Evolutionary conservation across 2,797 vertebrate genomes (phyloP), one percentile per base, ranked within the genome.

Genomic region (Platyrinchus mystaceus): DNA sequence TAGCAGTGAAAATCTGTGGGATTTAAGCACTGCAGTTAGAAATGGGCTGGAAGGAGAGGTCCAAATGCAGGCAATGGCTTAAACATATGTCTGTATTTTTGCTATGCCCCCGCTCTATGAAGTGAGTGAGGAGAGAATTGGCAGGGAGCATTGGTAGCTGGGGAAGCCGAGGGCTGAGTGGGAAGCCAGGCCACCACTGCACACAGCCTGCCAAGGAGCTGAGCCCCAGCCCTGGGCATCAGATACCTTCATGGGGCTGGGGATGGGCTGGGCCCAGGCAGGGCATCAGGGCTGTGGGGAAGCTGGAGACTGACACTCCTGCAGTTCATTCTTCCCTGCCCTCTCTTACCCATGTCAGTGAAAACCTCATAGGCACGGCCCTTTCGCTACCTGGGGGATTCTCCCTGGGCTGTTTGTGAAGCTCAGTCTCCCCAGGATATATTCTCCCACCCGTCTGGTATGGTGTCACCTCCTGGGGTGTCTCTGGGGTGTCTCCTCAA

Each of bases 81-180:
- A 60, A 87, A 46, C 0, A 2, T 9, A 22, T 0, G 0, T 53
- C 37, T 49, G 17, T 84, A 17, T 59, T 92, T 90, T 79, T 0
- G 0, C 27, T 66, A 22, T 1, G 0, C 4, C 23, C 30, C 86
- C 7, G 12, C 44, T 77, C 26, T 39, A 0, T 17, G 63, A 66
- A 64, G 41, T 41, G 26, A 50, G 34, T 0, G 11, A 75, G 46
- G 58, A 89, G 59, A 41, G 59, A 79, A 6, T 6, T 76, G 80
- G 43, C 74, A 64, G 80, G 34, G 46, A 86, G 39, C 62, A 39
- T 28, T 0, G 0, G 36, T 4, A 49, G 30, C 0, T 52, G 34
- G 41, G 62, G 47, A 49, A 55, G 56, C 52, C 0, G 4, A 34
- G 70, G 39, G 22, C 46, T 44, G n/a, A 17, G 13, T 13, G 30